Evolutionary conservation across 2,888 invertebrate genomes (phyloP), one percentile per base, ranked within the genome.

Genomic region (Aphidius colemani): DNA sequence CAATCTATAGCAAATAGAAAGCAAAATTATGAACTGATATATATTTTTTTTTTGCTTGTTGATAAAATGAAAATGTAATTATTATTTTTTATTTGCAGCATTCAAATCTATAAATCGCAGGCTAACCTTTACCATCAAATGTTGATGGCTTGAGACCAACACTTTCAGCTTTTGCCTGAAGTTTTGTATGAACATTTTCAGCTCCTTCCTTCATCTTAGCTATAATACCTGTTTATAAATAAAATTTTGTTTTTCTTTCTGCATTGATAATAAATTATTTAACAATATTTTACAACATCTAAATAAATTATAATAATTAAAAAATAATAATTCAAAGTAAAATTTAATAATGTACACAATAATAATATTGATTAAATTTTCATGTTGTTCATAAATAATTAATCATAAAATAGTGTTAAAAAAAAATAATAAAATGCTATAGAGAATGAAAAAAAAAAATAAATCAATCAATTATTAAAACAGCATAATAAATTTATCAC

Each of bases 161-260:
- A 78, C 92, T 93, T 75, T 96, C 96, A 10, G 95, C 95, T 82
- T 94, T 96, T 1, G 95, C 94, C 84, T 97, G 96, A 65, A 97
- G 88, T 82, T 94, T 95, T 65, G 94, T 94, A 76, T 95, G 94
- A 74, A 96, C 92, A 70, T 89, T 94, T 83, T 97, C 97, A 0
- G 97, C 97, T 57, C 96, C 94, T 81, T 97, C 97, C 85, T 96
- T 97, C 87, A 97, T 94, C 84, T 96, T 96, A 63, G 95, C 94
- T 75, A 98, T 86, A 78, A 96, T 91, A 81, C 94, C 95, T 92
- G 83, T 41, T 79, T 79, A 62, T 40, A n/a, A 10, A 46, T 56
- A 8, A 8, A 59, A 44, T 41, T 44, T 30, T 30, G 2, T 30
- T 30, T 30, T 30, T 30, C 30, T 30, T 30, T 30, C 30, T 30